Percentiles rank a stretch among this genome's conserved stretches.
phyloP scores from a whole-genome alignment of 2,888 invertebrate species.

The Eupeodes luniger region DNA sequence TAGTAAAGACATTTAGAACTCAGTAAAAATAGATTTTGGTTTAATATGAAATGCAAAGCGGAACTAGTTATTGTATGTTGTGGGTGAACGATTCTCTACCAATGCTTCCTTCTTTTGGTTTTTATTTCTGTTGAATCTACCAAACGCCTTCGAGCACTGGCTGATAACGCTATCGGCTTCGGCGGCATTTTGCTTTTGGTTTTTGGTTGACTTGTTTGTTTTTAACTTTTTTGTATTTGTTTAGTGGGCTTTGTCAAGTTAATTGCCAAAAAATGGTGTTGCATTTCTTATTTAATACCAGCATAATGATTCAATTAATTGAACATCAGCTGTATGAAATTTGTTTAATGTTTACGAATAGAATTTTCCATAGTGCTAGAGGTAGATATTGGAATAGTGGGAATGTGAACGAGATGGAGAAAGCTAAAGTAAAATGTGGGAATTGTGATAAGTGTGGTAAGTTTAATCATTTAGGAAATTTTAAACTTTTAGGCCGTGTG shows the following conservation, averaged over 20 bases:
- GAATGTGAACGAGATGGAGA: slow-evolving; percentile 8
- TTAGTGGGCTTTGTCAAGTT: background rate
- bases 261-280: slow-evolving; percentile 9
- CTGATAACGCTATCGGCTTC: no score
- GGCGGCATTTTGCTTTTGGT: no score
- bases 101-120: no score
- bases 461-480: slow-evolving; percentile 22
- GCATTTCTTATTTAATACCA: background rate
- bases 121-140: no score
- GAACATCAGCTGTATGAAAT: slow-evolving; percentile 41
- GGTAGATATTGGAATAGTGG: background rate
- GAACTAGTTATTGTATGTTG: no score
- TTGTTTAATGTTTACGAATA: slow-evolving; percentile 20
- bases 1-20: no score
- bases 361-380: background rate
- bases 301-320: slow-evolving; percentile 33
- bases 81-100: no score
- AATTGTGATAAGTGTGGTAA: slow-evolving; percentile 48
- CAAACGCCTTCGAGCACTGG: background rate
- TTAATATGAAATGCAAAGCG: no score
- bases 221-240: background rate
- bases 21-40: no score
- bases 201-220: no score
- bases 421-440: slow-evolving; percentile 42
- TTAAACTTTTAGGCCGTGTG: no score